phyloP scores from a whole-genome alignment of 2,113 vertebrate species.

The Corvus hawaiiensis region DNA sequence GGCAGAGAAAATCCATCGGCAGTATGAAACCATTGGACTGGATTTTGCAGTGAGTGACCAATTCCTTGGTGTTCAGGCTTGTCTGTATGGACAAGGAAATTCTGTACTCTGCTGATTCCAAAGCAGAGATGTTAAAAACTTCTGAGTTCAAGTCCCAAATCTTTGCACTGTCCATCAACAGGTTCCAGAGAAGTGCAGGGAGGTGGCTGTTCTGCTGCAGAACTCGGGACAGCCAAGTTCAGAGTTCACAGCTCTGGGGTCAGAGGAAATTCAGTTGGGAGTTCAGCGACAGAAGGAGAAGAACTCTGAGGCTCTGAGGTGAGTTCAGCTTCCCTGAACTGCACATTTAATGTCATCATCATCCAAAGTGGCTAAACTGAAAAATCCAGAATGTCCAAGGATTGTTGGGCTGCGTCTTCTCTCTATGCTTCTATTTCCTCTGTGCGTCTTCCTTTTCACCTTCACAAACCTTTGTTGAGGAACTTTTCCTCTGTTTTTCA shows the following conservation, averaged over 20 bases:
- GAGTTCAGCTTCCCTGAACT: slow-evolving; percentile 15
- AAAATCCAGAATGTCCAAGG: background rate
- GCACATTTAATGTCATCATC: background rate
- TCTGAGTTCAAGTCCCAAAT: background rate
- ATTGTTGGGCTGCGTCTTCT: background rate
- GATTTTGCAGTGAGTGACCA: slow-evolving; percentile 85
- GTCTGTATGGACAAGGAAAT: background rate
- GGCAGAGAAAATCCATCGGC: slow-evolving; percentile 94
- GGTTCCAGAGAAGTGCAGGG: slow-evolving; percentile 81
- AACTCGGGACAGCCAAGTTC: slow-evolving; percentile 67
- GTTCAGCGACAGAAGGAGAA: slow-evolving; percentile 79
- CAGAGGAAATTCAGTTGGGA: slow-evolving; percentile 78
- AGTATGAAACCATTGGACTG: slow-evolving; percentile 93
- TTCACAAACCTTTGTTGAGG: background rate
- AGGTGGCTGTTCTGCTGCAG: slow-evolving; percentile 79
- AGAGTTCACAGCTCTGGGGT: slow-evolving; percentile 58
- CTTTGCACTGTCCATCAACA: slow-evolving; percentile 37
- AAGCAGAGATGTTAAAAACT: background rate
- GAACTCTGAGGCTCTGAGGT: slow-evolving; percentile 86
- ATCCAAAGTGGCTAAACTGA: background rate
- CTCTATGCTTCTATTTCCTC: accelerated
- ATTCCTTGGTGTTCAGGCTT: background rate
- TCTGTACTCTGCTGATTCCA: background rate
- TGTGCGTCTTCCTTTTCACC: background rate
- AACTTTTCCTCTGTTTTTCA: background rate